These are phyloP conservation scores for Atta cephalotes DNA, from an alignment of 1,140 invertebrate species.

Conservation along the genomic window DNA sequence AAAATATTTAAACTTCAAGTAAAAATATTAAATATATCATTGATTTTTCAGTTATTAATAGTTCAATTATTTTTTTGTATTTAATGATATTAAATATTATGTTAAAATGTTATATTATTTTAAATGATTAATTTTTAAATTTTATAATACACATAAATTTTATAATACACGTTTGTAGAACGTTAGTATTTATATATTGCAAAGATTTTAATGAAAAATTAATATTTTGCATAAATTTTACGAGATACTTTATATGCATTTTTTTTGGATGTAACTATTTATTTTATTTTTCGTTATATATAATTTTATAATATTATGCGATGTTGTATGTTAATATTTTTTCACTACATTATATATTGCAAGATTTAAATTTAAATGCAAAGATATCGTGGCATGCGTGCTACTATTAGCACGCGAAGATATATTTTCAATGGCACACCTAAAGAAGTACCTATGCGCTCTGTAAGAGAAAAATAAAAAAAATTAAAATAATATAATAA, in stretches of 20 bases:
- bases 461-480: too few relatives aligned
- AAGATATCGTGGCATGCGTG: too few relatives aligned
- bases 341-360: too few relatives aligned
- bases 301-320: background rate
- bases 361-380: too few relatives aligned
- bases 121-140: background rate
- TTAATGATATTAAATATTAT: background rate
- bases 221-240: constrained; percentile 1
- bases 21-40: background rate
- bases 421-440: too few relatives aligned
- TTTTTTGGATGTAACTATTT: background rate
- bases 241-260: background rate
- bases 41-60: background rate
- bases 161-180: too few relatives aligned
- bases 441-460: too few relatives aligned
- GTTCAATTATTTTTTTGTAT: background rate
- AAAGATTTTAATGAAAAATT: background rate
- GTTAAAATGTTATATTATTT: constrained; percentile 4
- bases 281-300: background rate
- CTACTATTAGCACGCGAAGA: too few relatives aligned
- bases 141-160: too few relatives aligned
- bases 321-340: too few relatives aligned
- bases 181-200: background rate
- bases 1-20: background rate
- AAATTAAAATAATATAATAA: too few relatives aligned